Evolutionary conservation across 2,888 invertebrate species (phyloP), one percentile per base, ranked within the genome.

Genomic region (Acanthopleura granulata): DNA sequence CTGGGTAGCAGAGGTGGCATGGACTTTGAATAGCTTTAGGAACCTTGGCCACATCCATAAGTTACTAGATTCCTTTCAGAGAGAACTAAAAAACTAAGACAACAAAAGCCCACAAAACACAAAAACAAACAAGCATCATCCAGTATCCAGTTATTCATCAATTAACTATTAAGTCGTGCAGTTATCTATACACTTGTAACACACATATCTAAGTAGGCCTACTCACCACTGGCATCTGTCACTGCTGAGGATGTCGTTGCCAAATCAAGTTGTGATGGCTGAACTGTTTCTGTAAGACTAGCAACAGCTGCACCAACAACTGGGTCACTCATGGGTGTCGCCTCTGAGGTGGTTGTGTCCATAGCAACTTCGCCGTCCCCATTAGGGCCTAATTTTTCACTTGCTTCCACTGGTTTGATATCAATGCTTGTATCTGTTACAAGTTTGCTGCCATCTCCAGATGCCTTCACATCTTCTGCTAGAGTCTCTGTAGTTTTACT

Each of bases 171-270:
- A n/a, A n/a, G n/a, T n/a, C n/a, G n/a, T 61, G 11, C 12, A 61
- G n/a, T 69, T 69, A 4, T 69, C 69, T 29, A 69, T 4, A 69
- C 4, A 57, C 15, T 30, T 69, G 69, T 57, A 57, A 57, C 40
- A 57, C 18, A 71, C n/a, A n/a, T n/a, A n/a, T n/a, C n/a, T n/a
- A n/a, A n/a, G n/a, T n/a, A n/a, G n/a, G n/a, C n/a, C n/a, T n/a
- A n/a, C 71, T 25, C 40, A 71, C 71, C 71, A 49, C 49, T 74
- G n/a, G 71, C 73, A 27, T 74, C 80, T 62, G 77, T 73, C 27
- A 62, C 74, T 18, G 50, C 73, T 66, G 72, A 57, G 49, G 73
- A 57, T 49, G 78, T 61, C 69, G 75, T 73, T 72, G 74, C 74
- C 57, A 18, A 71, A 27, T 27, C 29, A 18, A 66, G 18, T 18